These are phyloP conservation scores for Ibidorhyncha struthersii DNA, from an alignment of 2,113 vertebrate genomes.

Conservation along the genomic window DNA sequence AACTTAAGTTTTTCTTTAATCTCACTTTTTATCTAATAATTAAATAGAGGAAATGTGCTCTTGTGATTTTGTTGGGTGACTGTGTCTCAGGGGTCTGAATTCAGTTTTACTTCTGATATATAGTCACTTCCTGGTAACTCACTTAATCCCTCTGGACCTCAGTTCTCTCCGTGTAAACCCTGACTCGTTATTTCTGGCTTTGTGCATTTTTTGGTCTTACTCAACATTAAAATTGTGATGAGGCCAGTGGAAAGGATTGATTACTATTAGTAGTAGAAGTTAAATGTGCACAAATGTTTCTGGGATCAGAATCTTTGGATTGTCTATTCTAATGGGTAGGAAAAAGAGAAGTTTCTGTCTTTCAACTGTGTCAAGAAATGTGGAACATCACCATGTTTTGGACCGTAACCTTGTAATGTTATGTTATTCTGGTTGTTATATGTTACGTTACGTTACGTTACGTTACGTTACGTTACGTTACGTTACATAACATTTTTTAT, in stretches of 20 bases:
- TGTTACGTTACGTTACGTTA: neutral
- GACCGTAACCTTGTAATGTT: neutral
- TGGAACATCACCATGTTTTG: neutral
- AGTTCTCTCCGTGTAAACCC: neutral
- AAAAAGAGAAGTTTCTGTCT: neutral
- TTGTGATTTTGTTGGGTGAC: neutral
- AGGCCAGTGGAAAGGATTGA: neutral
- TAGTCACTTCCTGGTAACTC: neutral
- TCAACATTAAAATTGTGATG: neutral
- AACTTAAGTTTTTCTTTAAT: neutral
- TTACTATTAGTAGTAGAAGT: neutral
- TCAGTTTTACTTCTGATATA: conserved; percentile 7
- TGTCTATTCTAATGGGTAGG: neutral
- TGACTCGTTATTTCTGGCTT: neutral
- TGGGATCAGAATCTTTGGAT: neutral
- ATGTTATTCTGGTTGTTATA: neutral
- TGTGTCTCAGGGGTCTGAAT: neutral
- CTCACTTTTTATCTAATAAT: neutral
- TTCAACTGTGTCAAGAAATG: neutral
- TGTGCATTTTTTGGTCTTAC: neutral
- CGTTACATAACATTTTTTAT: neutral
- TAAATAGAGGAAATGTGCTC: neutral
- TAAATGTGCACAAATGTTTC: neutral
- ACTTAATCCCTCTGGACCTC: neutral
- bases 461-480: neutral